These are phyloP conservation scores for Iphiclides podalirius DNA, from an alignment of 2,888 invertebrate genomes.

Conservation along the genomic window DNA sequence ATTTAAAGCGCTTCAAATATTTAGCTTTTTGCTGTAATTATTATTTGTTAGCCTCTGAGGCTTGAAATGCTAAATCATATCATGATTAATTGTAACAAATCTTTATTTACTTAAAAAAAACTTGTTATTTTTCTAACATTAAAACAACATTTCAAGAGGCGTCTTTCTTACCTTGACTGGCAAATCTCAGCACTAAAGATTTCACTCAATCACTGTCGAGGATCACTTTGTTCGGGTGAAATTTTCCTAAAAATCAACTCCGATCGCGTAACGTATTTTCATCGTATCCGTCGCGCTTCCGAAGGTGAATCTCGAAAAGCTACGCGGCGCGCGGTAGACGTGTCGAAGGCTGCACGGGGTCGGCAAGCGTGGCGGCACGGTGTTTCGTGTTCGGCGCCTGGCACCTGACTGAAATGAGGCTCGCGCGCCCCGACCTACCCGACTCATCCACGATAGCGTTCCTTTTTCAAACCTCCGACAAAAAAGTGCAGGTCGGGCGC, in stretches of 20 bases:
- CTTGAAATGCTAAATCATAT: no score
- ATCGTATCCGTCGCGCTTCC: constrained; percentile 23
- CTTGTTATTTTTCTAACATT: no score
- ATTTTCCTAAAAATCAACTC: constrained; percentile 29
- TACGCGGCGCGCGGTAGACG: constrained; percentile 24
- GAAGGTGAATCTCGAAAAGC: constrained; percentile 23
- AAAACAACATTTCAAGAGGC: no score
- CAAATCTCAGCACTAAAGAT: constrained; percentile 44
- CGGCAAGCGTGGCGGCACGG: constrained; percentile 39
- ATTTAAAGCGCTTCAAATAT: no score
- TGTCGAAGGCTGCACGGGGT: constrained; percentile 53
- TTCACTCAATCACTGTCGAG: constrained; percentile 54
- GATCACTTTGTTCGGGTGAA: constrained; percentile 37
- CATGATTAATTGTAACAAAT: no score
- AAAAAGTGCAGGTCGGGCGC: constrained; percentile 65
- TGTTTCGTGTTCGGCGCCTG: constrained; percentile 70
- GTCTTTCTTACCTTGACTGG: constrained; percentile 59
- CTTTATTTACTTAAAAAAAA: no score
- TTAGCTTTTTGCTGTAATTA: no score
- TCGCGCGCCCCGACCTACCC: constrained; percentile 77
- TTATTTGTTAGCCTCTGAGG: no score
- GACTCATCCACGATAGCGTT: constrained; percentile 63
- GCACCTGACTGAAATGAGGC: constrained; percentile 75
- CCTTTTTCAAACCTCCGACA: constrained; percentile 67
- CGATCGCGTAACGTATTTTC: constrained; percentile 26